Base-by-base conservation (phyloP, 92 coral and sea anemone species). In the Phenganax stokvisi region DNA sequence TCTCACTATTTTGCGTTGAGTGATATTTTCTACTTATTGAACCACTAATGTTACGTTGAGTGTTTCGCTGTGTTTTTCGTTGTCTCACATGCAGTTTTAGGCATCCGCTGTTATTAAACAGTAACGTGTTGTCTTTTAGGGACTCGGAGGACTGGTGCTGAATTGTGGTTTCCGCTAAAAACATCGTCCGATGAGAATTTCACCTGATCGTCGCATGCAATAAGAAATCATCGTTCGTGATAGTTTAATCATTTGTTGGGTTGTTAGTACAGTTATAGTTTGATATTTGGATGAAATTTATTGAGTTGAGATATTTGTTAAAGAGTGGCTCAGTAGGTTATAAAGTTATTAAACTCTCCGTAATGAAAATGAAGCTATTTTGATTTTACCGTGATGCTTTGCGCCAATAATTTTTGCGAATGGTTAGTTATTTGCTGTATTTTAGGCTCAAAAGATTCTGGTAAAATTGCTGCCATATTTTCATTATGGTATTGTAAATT, bases 111-210 rank as follows among this genome's bases (percentile, higher is more conserved):
- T 59, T 59, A 12, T 59, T 20, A 59, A 13, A 20, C 65, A 20
- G 1, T 59, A 7, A 12, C 7, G 15, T 65, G 11, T 65, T 10
- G 31, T 27, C 12, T 6, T 76, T 76, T 76, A 76, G 81, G 37
- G 81, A 76, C 47, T 54, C 81, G 58, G 81, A 76, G 16, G 81
- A 76, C n/a, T 76, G 81, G 81, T 76, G 81, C 60, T 76, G 61
- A 76, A 59, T 7, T 47, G 6, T 11, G 11, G 56, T 7, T 53
- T 13, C 61, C 9, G 54, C 16, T 31, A 25, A 44, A 31, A 71
- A 37, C 27, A 53, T 54, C 70, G 13, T 64, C 47, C 70, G 70
- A 17, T 30, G 47, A 37, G 2, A 30, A 64, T 64, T 64, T 68
- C 73, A 68, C 73, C 53, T 68, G 54, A 37, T 68, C 73, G 47